A percentile compares a stretch with the other conserved stretches of the same genome.
Evolutionary conservation across 2,797 vertebrate genomes (phyloP).

Genomic region (Otolemur crassicaudatus): DNA sequence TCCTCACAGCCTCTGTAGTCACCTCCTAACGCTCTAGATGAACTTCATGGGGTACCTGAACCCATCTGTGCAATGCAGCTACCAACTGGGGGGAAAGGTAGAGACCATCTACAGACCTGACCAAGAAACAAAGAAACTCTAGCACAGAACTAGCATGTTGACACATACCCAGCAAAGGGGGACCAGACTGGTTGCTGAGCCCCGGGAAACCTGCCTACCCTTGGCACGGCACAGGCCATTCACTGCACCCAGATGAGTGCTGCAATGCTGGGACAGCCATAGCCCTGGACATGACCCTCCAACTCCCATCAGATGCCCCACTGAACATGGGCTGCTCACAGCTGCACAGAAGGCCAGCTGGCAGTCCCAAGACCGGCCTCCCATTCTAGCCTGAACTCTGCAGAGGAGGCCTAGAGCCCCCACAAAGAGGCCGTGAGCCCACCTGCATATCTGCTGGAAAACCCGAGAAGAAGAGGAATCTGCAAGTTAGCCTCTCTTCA

Average conservation of each 20-base stretch:
- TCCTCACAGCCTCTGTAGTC: neutral
- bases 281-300: too few species aligned
- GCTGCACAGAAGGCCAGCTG: neutral
- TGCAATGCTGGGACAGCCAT: fast-evolving
- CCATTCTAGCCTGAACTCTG: neutral
- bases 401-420: neutral
- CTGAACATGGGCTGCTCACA: neutral
- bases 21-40: neutral
- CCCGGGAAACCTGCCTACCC: neutral
- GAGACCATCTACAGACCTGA: neutral
- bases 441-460: neutral
- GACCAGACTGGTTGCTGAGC: neutral
- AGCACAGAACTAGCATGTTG: neutral
- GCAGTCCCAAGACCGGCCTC: neutral
- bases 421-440: neutral
- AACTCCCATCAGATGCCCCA: too few species aligned
- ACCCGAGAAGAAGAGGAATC: too few species aligned
- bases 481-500: neutral
- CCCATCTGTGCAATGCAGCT: too few species aligned
- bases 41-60: fast-evolving
- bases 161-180: neutral
- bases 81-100: neutral
- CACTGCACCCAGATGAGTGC: fast-evolving
- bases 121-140: neutral
- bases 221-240: neutral